A percentile compares a stretch with the other conserved stretches of the same genome.
These are phyloP conservation scores for Thera obeliscata DNA, from an alignment of 2,888 invertebrate species.

Conservation along the genomic window DNA sequence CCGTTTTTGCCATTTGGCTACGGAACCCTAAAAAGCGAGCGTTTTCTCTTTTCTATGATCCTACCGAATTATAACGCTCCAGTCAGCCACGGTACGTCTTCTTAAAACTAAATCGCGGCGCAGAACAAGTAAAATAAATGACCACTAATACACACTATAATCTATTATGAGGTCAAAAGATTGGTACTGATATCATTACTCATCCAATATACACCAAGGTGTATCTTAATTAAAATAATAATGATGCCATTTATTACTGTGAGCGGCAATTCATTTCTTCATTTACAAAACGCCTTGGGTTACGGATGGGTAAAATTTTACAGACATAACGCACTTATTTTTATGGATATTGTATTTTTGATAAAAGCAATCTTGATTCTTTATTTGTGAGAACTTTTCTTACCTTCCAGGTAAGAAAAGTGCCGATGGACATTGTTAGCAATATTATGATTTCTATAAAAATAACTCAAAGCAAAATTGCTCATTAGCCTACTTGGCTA, in stretches of 20 bases:
- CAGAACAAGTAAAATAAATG: slow-evolving; percentile 36
- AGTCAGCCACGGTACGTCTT: background rate
- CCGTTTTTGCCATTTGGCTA: no score
- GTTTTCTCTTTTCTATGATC: no score
- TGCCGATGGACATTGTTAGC: no score
- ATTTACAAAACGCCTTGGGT: slow-evolving; percentile 44
- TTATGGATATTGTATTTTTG: background rate
- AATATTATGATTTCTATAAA: no score
- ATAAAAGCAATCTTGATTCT: no score
- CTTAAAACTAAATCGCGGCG: slow-evolving; percentile 5
- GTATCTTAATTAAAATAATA: slow-evolving; percentile 52
- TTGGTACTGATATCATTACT: slow-evolving; percentile 40
- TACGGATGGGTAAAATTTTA: slow-evolving; percentile 14
- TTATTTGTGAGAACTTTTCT: no score
- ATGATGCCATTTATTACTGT: slow-evolving; percentile 49
- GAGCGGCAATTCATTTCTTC: slow-evolving; percentile 52
- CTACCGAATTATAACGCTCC: background rate
- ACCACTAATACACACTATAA: slow-evolving; percentile 33
- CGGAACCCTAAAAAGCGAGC: no score
- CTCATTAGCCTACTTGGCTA: no score
- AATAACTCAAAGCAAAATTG: no score
- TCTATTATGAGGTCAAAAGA: slow-evolving; percentile 45
- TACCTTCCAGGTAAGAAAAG: no score
- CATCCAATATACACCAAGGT: slow-evolving; percentile 42
- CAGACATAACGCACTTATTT: slow-evolving; percentile 14